Evolutionary conservation across 2,113 vertebrate genomes (phyloP).

Genomic region (Phrynosoma blainvillii): DNA sequence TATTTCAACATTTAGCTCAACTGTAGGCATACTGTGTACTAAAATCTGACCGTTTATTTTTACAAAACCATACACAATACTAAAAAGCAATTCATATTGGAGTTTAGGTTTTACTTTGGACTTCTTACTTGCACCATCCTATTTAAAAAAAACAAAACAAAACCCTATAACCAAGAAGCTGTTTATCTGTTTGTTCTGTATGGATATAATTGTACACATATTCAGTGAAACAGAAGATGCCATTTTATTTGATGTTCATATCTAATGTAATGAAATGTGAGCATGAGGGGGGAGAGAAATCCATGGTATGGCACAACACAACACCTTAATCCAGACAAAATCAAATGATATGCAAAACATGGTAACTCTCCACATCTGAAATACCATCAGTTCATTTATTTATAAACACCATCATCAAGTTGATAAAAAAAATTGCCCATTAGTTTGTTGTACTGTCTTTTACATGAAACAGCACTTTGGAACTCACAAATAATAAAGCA

Average conservation of each 20-base stretch:
- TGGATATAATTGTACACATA: slow-evolving; percentile 65
- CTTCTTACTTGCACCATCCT: slow-evolving; percentile 7
- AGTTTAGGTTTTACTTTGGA: neutral
- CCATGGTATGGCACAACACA: slow-evolving; percentile 77
- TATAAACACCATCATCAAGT: slow-evolving; percentile 60
- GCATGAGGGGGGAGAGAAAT: slow-evolving; percentile 53
- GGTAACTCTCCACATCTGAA: slow-evolving; percentile 70
- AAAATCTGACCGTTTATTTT: slow-evolving; percentile 27
- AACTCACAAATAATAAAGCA: slow-evolving; percentile 75
- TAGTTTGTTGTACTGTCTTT: slow-evolving; percentile 67
- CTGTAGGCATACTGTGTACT: neutral
- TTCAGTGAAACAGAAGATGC: slow-evolving; percentile 63
- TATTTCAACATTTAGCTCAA: slow-evolving; percentile 31
- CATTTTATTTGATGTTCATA: slow-evolving; percentile 89
- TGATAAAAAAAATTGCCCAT: slow-evolving; percentile 64
- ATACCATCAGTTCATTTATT: slow-evolving; percentile 64
- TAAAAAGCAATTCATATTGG: neutral
- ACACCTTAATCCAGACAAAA: slow-evolving; percentile 71
- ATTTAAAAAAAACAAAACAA: neutral
- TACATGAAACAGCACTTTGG: slow-evolving; percentile 72
- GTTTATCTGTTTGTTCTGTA: slow-evolving; percentile 33
- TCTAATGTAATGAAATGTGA: slow-evolving; percentile 79
- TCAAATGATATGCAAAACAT: slow-evolving; percentile 77
- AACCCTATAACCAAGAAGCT: neutral
- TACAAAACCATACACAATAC: slow-evolving; percentile 2